Base-by-base conservation (phyloP, 1,140 invertebrate genomes). In the Drosophila pachea region DNA sequence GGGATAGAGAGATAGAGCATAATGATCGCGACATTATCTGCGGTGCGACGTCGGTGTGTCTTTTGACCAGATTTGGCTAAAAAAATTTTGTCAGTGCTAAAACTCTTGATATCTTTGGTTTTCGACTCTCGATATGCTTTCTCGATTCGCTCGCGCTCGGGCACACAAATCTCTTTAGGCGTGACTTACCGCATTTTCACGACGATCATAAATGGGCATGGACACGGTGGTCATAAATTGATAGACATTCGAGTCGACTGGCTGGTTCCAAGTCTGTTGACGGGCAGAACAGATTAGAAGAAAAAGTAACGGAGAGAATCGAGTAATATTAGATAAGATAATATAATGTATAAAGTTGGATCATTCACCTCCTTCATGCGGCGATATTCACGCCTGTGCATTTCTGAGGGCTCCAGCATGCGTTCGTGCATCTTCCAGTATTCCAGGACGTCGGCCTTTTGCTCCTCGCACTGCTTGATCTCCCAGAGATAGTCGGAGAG, bases 401-500 rank as follows among this genome's bases (percentile, higher is more conserved):
- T 76, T 50, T 87, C 78, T 42, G 49, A 75, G 8, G 77, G 64
- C 47, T 86, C 68, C 47, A 87, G 53, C 87, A 88, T 88, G n/a
- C 68, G 61, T 12, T 72, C 74, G 7, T 72, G 72, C 14, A 84
- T 78, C 43, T 73, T 61, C 33, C 81, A 67, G 45, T 74, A 88
- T 49, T 89, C 76, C 4, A 87, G 64, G 36, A 89, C 76, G 72
- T 89, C 86, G 12, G 94, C 92, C 78, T 93, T 93, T 87, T 97
- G 96, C 55, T 94, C 92, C 29, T 93, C 92, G 70, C 94, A 92
- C 89, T 97, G 95, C 43, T 94, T 92, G 75, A 93, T 92, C 66
- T 96, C 95, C 96, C 96, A 97, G 12, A 95, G 90, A 92, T 94
- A 97, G 86, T 97, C 95, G 11, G 95, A 96, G 87, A 97, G 93